Evolutionary conservation across 2,888 invertebrate genomes (phyloP).

Genomic region (Coenonympha glycerion): DNA sequence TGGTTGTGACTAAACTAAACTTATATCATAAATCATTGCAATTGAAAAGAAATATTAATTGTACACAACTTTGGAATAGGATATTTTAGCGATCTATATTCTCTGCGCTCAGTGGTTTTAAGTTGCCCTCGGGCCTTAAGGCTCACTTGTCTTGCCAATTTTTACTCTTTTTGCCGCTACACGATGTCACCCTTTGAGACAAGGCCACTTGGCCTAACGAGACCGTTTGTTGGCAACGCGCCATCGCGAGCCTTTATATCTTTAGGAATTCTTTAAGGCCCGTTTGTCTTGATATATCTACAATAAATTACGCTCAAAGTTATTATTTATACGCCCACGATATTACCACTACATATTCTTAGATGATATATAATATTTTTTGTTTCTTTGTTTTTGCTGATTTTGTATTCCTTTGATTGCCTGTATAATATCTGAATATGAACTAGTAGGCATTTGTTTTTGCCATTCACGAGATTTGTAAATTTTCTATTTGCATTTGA

Average conservation of each 20-base stretch:
- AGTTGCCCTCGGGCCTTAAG: not conserved
- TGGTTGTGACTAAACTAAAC: too few relatives aligned
- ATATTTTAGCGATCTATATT: not conserved
- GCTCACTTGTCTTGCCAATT: conserved; percentile 1
- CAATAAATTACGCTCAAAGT: not conserved
- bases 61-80: not conserved
- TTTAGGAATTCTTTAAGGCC: conserved; percentile 1
- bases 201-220: conserved; percentile 10
- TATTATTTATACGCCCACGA: not conserved
- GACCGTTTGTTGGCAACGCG: conserved; percentile 10
- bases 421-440: too few relatives aligned
- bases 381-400: too few relatives aligned
- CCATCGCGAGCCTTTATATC: not conserved
- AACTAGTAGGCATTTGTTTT: too few relatives aligned
- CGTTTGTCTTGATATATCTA: not conserved
- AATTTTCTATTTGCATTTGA: too few relatives aligned
- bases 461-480: too few relatives aligned
- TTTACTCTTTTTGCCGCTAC: conserved; percentile 1
- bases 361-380: not conserved
- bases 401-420: too few relatives aligned
- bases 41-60: too few relatives aligned
- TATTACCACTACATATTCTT: not conserved
- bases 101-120: not conserved
- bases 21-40: too few relatives aligned
- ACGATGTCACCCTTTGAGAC: conserved; percentile 3